Percentiles rank a stretch among this genome's conserved stretches.
These are phyloP conservation scores for Zeus faber DNA, from an alignment of 2,113 vertebrate species.

Conservation along the genomic window DNA sequence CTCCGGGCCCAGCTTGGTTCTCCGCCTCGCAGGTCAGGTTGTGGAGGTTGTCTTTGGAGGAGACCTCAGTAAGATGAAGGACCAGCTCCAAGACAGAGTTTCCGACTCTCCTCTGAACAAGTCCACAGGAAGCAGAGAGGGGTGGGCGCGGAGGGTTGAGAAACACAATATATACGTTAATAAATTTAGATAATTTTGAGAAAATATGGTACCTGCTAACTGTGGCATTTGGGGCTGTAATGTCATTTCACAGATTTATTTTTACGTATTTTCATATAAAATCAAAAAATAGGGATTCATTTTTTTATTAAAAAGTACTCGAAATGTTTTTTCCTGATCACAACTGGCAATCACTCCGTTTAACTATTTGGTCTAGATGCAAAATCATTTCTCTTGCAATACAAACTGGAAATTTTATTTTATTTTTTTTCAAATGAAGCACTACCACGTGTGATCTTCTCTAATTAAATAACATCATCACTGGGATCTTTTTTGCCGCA, in stretches of 20 bases:
- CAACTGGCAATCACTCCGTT: too few relatives aligned
- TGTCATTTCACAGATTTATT: too few relatives aligned
- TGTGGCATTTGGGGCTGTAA: too few relatives aligned
- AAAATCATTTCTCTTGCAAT: too few relatives aligned
- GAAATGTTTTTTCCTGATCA: background rate
- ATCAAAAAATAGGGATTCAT: background rate
- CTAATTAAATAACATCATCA: too few relatives aligned
- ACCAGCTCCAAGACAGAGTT: constrained; percentile 59
- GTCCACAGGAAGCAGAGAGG: background rate
- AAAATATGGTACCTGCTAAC: too few relatives aligned
- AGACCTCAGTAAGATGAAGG: constrained; percentile 65
- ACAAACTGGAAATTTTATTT: too few relatives aligned
- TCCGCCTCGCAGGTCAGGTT: constrained; percentile 78
- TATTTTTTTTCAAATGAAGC: too few relatives aligned
- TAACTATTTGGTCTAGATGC: too few relatives aligned
- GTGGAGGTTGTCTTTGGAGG: constrained; percentile 72
- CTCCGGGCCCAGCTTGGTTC: constrained; percentile 74
- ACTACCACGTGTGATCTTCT: too few relatives aligned
- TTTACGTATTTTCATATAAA: too few relatives aligned
- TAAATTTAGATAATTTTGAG: background rate
- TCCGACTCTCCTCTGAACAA: constrained; percentile 51
- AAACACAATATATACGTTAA: background rate
- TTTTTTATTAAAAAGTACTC: background rate
- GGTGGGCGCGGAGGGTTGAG: background rate
- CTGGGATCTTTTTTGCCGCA: too few relatives aligned